These are phyloP conservation scores for Apamea epomidion DNA, from an alignment of 2,888 invertebrate genomes.

Conservation along the genomic window DNA sequence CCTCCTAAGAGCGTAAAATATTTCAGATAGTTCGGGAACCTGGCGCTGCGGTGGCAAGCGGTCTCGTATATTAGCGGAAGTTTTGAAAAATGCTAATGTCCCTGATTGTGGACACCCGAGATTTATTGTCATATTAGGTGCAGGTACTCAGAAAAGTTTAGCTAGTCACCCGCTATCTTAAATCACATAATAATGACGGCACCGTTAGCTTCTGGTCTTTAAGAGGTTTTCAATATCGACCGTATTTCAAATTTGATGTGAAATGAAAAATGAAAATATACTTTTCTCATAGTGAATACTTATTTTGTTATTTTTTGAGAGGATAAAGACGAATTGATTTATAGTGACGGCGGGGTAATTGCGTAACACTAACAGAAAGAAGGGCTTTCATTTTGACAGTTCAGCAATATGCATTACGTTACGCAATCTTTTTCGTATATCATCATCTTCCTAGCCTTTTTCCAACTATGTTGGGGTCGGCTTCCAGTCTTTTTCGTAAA, in stretches of 20 bases:
- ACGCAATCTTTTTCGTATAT: too few relatives aligned
- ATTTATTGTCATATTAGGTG: slow-evolving; percentile 66
- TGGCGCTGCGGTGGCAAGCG: slow-evolving; percentile 53
- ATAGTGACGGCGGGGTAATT: too few relatives aligned
- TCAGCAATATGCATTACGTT: too few relatives aligned
- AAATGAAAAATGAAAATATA: neutral
- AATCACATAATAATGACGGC: slow-evolving; percentile 33
- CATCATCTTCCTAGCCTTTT: too few relatives aligned
- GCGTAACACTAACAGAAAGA: too few relatives aligned
- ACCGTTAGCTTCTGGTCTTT: neutral
- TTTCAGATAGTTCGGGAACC: slow-evolving; percentile 8
- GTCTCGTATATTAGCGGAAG: slow-evolving; percentile 62
- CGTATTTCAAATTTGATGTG: neutral
- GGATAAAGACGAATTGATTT: neutral
- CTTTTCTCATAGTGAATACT: neutral
- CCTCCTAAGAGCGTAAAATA: slow-evolving; percentile 26
- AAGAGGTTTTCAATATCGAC: slow-evolving; percentile 16
- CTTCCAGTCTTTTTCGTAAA: too few relatives aligned
- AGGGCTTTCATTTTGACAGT: too few relatives aligned
- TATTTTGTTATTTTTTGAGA: neutral
- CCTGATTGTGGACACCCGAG: slow-evolving; percentile 52
- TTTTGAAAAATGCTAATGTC: slow-evolving; percentile 73
- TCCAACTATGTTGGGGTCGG: too few relatives aligned
- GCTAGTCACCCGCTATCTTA: slow-evolving; percentile 25
- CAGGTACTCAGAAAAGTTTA: slow-evolving; percentile 34